phyloP scores from a whole-genome alignment of 2,888 invertebrate species.

The Sericinus montela region DNA sequence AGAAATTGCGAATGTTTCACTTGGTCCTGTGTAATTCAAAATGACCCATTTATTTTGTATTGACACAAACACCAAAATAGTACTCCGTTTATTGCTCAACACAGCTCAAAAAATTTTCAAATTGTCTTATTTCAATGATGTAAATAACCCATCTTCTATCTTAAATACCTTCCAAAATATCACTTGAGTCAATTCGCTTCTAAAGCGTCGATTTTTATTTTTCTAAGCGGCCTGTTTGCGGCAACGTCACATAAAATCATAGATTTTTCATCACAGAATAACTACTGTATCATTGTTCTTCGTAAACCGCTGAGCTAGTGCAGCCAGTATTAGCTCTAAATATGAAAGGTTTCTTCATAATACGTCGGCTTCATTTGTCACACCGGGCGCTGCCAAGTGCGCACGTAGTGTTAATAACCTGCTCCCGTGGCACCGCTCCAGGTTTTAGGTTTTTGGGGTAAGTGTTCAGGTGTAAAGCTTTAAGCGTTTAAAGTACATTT shows the following conservation, averaged over 20 bases:
- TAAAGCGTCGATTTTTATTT: too few species aligned
- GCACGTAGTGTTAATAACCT: slow-evolving; percentile 65
- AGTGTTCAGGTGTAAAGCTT: slow-evolving; percentile 5
- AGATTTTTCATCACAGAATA: neutral
- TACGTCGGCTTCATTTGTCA: slow-evolving; percentile 71
- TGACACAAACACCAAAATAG: too few species aligned
- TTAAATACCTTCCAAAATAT: too few species aligned
- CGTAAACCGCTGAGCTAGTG: neutral
- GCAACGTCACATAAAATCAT: neutral
- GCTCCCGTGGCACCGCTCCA: slow-evolving; percentile 62
- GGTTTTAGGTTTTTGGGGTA: slow-evolving; percentile 29
- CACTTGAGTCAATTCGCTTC: too few species aligned
- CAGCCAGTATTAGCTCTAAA: slow-evolving; percentile 26
- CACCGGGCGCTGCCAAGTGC: slow-evolving; percentile 53
- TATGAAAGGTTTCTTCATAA: slow-evolving; percentile 59
- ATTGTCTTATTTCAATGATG: too few species aligned
- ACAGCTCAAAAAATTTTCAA: too few species aligned
- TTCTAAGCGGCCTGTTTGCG: too few species aligned
- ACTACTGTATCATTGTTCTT: neutral
- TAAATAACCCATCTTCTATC: too few species aligned
- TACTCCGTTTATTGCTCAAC: too few species aligned
- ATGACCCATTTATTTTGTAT: too few species aligned
- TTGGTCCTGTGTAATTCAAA: too few species aligned
- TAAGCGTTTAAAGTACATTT: neutral
- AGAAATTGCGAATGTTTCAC: too few species aligned